These are phyloP conservation scores for Panagrolaimus sp. DNA, from an alignment of 1,140 invertebrate genomes.

Conservation along the genomic window DNA sequence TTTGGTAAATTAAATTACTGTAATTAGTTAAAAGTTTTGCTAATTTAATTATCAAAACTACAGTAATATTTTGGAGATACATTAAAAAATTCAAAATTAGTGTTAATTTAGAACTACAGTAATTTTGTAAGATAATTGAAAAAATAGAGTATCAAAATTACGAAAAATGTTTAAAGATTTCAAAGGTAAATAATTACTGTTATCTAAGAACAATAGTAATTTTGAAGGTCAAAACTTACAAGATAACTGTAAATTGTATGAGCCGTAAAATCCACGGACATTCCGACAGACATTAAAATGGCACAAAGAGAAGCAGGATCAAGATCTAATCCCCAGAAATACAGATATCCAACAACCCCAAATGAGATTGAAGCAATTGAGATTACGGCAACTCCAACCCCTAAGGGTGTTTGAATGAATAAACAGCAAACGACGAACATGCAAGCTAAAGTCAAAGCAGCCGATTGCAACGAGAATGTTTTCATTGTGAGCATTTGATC, in stretches of 20 bases:
- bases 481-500: conserved; percentile 54
- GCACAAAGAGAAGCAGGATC: conserved; percentile 53
- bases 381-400: conserved; percentile 37
- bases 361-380: conserved; percentile 54
- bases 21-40: too few species aligned
- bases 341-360: conserved; percentile 55
- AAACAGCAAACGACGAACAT: conserved; percentile 57
- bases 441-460: conserved; percentile 47
- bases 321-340: conserved; percentile 55
- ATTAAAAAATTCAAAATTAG: too few species aligned
- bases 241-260: conserved; percentile 28
- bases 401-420: conserved; percentile 52
- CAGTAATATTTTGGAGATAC: too few species aligned
- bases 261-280: conserved; percentile 57
- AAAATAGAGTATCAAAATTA: too few species aligned
- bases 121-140: too few species aligned
- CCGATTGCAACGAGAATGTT: conserved; percentile 42
- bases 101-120: too few species aligned
- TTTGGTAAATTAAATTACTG: too few species aligned
- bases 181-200: too few species aligned
- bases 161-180: too few species aligned
- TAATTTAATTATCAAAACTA: too few species aligned
- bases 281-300: conserved; percentile 52
- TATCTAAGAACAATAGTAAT: too few species aligned
- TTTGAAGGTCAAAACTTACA: neutral